phyloP scores from a whole-genome alignment of 2,113 vertebrate genomes.

The Calidris pugnax region DNA sequence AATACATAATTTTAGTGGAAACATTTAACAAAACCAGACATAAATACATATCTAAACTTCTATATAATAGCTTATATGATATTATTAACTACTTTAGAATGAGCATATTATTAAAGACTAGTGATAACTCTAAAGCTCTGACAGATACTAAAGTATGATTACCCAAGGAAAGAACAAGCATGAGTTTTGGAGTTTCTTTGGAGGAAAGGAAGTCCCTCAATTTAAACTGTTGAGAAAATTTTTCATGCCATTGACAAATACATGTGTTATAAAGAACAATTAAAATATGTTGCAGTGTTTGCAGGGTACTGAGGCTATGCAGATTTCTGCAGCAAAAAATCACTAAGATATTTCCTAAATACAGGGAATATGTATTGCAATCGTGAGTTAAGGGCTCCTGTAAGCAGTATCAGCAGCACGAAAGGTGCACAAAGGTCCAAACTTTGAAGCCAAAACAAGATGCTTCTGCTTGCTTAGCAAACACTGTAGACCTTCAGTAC shows the following conservation, averaged over 20 bases:
- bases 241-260: not conserved
- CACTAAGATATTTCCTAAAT: not conserved
- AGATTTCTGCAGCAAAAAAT: not conserved
- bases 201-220: not conserved
- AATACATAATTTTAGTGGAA: not conserved
- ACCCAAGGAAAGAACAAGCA: not conserved
- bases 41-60: not conserved
- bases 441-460: not conserved
- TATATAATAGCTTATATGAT: not conserved
- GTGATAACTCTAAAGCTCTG: not conserved
- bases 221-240: not conserved
- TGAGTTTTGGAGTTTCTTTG: not conserved
- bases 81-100: not conserved
- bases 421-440: not conserved
- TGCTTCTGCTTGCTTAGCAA: not conserved
- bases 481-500: not conserved
- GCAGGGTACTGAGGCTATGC: not conserved
- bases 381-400: not conserved
- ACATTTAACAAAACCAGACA: not conserved
- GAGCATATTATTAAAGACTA: not conserved
- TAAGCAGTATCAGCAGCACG: not conserved
- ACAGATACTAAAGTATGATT: not conserved
- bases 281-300: not conserved
- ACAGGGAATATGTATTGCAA: not conserved
- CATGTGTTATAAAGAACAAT: not conserved